These are phyloP conservation scores for Drosophila infuscata DNA, from an alignment of 2,888 invertebrate genomes.

Conservation along the genomic window DNA sequence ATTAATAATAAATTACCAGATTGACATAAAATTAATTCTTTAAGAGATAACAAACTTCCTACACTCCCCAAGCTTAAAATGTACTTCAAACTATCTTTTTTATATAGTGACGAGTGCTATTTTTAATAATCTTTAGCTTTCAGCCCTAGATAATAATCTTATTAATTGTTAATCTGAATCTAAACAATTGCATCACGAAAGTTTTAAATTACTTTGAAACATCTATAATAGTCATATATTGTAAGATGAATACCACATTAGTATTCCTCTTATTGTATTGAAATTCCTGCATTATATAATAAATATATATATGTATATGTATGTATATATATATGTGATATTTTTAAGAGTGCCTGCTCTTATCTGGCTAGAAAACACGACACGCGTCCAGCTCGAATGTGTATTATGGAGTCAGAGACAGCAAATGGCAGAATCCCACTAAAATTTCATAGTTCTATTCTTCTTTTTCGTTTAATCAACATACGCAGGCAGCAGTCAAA, in stretches of 20 bases:
- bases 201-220: not conserved
- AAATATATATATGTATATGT: not conserved
- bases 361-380: conserved; percentile 3
- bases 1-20: not conserved
- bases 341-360: not conserved
- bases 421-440: conserved; percentile 46
- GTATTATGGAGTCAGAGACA: conserved; percentile 15
- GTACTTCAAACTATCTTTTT: not conserved
- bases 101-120: not conserved
- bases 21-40: not conserved
- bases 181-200: not conserved
- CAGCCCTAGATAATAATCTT: not conserved
- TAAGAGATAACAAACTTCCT: not conserved
- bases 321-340: not conserved
- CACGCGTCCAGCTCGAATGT: conserved; percentile 8
- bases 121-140: not conserved
- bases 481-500: conserved; percentile 47
- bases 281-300: not conserved
- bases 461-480: conserved; percentile 76
- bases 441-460: conserved; percentile 72
- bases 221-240: not conserved
- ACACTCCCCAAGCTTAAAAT: not conserved
- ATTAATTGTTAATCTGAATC: too few species aligned
- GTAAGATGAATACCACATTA: too few species aligned
- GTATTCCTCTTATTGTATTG: not conserved